phyloP scores from a whole-genome alignment of 2,113 vertebrate genomes.

The Sylvilagus bachmani region DNA sequence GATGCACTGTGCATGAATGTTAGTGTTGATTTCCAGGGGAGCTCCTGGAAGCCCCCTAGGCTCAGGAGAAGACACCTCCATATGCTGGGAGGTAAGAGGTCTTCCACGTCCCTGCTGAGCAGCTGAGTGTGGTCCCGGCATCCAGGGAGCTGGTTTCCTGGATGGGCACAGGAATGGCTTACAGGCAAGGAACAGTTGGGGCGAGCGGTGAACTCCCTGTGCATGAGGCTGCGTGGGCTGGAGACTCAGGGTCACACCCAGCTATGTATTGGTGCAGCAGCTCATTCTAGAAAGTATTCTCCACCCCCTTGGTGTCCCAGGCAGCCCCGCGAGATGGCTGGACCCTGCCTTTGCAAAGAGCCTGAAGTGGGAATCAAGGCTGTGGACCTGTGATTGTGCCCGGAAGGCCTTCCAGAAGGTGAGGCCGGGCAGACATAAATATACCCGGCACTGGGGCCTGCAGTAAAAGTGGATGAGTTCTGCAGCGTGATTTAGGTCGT shows the following conservation, averaged over 20 bases:
- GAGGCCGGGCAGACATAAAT: constrained; percentile 75
- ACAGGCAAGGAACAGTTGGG: neutral
- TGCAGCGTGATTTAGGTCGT: constrained; percentile 81
- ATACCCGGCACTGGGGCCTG: constrained; percentile 71
- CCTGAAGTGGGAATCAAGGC: constrained; percentile 69
- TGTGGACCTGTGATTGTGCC: constrained; percentile 45
- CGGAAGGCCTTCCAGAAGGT: constrained; percentile 77
- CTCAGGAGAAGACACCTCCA: neutral
- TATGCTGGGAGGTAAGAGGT: neutral
- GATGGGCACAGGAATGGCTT: neutral
- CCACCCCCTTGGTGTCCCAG: neutral
- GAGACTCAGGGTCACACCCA: neutral
- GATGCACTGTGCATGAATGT: neutral
- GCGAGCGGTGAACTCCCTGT: neutral
- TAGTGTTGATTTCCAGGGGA: neutral
- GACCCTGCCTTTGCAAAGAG: constrained; percentile 61
- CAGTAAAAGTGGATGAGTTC: constrained; percentile 79
- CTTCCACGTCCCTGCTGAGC: neutral
- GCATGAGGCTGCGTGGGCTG: neutral
- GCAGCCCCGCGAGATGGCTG: neutral
- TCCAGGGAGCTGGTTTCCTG: neutral
- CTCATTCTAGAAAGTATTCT: constrained; percentile 24
- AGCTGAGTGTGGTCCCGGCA: neutral
- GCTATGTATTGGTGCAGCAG: neutral
- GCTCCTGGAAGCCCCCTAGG: neutral